Percentiles rank a stretch among this genome's conserved stretches.
phyloP scores from a whole-genome alignment of 1,140 invertebrate species.

The Microplitis demolitor region DNA sequence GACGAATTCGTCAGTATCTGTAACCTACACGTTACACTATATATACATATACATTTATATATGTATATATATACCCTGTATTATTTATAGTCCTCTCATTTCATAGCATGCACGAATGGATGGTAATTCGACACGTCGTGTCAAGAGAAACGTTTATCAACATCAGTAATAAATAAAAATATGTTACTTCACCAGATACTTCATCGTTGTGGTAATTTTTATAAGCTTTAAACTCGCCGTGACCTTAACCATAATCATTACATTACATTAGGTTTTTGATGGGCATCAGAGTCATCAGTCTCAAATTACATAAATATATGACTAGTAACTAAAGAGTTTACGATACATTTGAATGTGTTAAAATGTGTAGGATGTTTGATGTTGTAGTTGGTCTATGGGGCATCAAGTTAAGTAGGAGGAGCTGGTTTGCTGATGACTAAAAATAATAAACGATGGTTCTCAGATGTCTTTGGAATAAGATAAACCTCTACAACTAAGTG shows the following conservation, averaged over 20 bases:
- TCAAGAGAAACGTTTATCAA: conserved; percentile 5
- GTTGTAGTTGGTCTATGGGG: too few species aligned
- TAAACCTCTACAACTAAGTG: too few species aligned
- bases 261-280: not conserved
- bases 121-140: conserved; percentile 12
- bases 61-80: too few species aligned
- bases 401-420: too few species aligned
- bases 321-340: not conserved
- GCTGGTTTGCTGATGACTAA: too few species aligned
- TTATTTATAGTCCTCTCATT: too few species aligned
- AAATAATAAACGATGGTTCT: too few species aligned
- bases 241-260: not conserved
- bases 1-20: conserved; percentile 6
- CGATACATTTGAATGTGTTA: not conserved
- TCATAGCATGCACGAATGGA: not conserved
- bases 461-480: too few species aligned
- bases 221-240: not conserved
- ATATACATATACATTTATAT: not conserved
- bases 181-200: not conserved
- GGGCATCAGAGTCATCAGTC: not conserved
- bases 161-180: not conserved
- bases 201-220: not conserved
- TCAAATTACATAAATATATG: not conserved
- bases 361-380: too few species aligned
- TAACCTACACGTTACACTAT: not conserved